Conservation (phyloP, 2,888 invertebrate genomes). For the Hipparchia sbordonii region DNA sequence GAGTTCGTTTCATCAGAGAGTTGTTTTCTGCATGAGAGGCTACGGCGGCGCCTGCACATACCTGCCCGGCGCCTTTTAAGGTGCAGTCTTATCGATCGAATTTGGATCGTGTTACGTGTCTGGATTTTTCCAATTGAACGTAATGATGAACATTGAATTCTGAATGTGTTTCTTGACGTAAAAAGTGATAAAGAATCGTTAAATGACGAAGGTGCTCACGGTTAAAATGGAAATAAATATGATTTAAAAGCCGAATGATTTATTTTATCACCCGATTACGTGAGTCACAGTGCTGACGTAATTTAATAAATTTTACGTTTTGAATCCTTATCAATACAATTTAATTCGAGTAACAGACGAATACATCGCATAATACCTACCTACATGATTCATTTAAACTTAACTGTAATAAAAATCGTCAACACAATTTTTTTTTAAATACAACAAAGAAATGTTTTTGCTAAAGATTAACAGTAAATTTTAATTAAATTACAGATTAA, state of each 20-base stretch:
- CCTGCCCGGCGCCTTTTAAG: conserved; percentile 67
- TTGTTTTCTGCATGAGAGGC: conserved; percentile 75
- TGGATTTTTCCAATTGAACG: conserved; percentile 47
- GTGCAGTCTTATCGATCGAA: conserved; percentile 59
- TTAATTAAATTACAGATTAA: conserved; percentile 39
- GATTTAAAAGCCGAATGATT: conserved; percentile 31
- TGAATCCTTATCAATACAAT: conserved; percentile 2
- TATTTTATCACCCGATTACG: conserved; percentile 28
- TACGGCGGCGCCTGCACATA: conserved; percentile 65
- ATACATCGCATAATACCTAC: neutral
- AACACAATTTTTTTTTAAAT: conserved; percentile 19
- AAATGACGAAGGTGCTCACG: conserved; percentile 33
- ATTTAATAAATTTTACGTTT: conserved; percentile 17
- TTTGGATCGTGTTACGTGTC: conserved; percentile 66
- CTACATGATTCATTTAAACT: neutral
- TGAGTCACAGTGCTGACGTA: conserved; percentile 30
- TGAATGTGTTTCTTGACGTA: conserved; percentile 35
- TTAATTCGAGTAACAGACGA: neutral
- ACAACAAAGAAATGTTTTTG: conserved; percentile 14
- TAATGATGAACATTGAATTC: conserved; percentile 40
- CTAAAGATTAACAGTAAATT: conserved; percentile 35
- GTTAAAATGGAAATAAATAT: conserved; percentile 36
- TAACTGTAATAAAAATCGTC: conserved; percentile 2
- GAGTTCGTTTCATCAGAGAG: conserved; percentile 77
- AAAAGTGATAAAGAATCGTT: conserved; percentile 35